Conservation (phyloP, 2,888 invertebrate species). For the Dendrolimus houi region DNA sequence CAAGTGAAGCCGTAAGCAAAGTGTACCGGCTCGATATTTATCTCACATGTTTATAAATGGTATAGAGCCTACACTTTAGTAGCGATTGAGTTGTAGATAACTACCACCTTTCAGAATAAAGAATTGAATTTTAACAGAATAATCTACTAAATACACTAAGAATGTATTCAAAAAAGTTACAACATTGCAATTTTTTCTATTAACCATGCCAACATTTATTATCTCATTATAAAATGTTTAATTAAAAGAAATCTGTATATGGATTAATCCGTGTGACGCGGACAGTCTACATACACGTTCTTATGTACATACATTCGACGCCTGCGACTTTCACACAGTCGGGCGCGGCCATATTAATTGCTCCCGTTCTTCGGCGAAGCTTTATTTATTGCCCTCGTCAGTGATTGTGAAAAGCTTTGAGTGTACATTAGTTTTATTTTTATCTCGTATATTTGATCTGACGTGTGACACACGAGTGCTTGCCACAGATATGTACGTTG, state of each 20-base stretch:
- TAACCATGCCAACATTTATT: not conserved
- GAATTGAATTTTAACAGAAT: too few relatives aligned
- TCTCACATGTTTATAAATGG: too few relatives aligned
- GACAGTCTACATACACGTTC: conserved; percentile 3
- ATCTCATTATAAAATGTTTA: not conserved
- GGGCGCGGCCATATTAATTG: conserved; percentile 74
- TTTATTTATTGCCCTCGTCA: conserved; percentile 70
- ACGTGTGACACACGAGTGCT: conserved; percentile 56
- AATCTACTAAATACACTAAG: too few relatives aligned
- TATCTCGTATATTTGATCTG: conserved; percentile 66
- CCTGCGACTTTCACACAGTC: conserved; percentile 68
- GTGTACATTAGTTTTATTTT: conserved; percentile 69
- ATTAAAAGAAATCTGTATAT: not conserved
- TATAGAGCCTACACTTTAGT: too few relatives aligned
- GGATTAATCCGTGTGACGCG: not conserved
- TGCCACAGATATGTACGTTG: conserved; percentile 14
- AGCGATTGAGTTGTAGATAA: too few relatives aligned
- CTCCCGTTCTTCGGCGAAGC: conserved; percentile 73
- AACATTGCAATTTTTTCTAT: too few relatives aligned
- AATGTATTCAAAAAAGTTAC: too few relatives aligned
- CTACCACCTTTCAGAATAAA: too few relatives aligned
- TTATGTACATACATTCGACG: conserved; percentile 47
- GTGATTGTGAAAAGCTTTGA: conserved; percentile 72
- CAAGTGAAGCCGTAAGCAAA: too few relatives aligned
- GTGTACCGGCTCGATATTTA: too few relatives aligned